Evolutionary conservation across 2,113 vertebrate genomes (phyloP), one percentile per base, ranked within the genome.

Genomic region (Phoenicopterus ruber): DNA sequence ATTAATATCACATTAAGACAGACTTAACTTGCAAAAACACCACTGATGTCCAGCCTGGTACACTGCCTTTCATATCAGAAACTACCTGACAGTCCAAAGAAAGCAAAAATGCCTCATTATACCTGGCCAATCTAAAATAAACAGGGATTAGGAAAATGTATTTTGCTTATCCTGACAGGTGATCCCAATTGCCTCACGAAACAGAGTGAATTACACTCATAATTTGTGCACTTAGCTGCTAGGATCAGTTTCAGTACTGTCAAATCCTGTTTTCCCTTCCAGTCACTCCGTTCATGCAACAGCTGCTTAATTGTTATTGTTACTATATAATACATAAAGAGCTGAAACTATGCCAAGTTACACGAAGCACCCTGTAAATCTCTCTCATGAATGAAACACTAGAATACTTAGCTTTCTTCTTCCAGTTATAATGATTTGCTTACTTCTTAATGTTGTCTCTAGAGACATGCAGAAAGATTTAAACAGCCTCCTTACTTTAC

Each of bases 221-320:
- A 11, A 91, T 32, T 28, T 46, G 28, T 22, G 31, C 20, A n/a
- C 29, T 76, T 65, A 13, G 25, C 29, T 72, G 42, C 55, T 5
- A 89, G 42, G 36, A 94, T 69, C 62, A 54, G 20, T n/a, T 74
- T 36, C 58, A 85, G n/a, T 42, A 62, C 5, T 72, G 17, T 66
- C 21, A 54, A 89, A 90, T 49, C 7, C 31, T 49, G 25, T 66
- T 85, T 65, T 79, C 31, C 50, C 34, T 82, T 82, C 57, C 74
- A 94, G 44, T 71, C 52, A 65, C 28, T 78, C 46, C 38, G 28
- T 36, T 70, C 38, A n/a, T 16, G 11, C 34, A 93, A 87, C 78
- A 90, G 85, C 71, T 94, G 79, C 55, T 83, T 88, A 88, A 95
- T 54, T 82, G 90, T 80, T 91, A 76, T 24, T 73, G 62, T 80